Percentiles rank a stretch among this genome's conserved stretches.
These are phyloP conservation scores for Solea solea DNA, from an alignment of 2,113 vertebrate species.

Conservation along the genomic window DNA sequence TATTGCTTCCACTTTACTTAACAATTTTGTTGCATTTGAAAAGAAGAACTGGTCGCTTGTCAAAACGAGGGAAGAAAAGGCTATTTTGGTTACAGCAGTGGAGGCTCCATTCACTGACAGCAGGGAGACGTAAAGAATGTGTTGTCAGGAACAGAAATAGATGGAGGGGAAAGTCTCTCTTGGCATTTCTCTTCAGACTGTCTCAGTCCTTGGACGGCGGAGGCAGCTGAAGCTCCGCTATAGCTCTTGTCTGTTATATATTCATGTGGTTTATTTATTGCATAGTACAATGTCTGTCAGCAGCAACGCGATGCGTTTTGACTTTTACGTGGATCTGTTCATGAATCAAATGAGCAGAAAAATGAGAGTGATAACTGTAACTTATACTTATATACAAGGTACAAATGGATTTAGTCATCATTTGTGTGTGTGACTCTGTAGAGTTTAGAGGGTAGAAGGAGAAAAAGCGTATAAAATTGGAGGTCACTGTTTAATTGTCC, in stretches of 20 bases:
- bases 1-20: slow-evolving; percentile 45
- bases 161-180: slow-evolving; percentile 57
- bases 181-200: slow-evolving; percentile 26
- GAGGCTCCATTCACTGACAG: slow-evolving; percentile 47
- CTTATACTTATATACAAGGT: too few species aligned
- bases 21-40: slow-evolving; percentile 52
- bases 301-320: background rate
- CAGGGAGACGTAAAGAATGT: slow-evolving; percentile 47
- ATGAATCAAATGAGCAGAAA: too few species aligned
- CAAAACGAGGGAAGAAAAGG: slow-evolving; percentile 33
- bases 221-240: slow-evolving; percentile 45
- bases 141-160: slow-evolving; percentile 59
- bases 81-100: slow-evolving; percentile 57
- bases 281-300: background rate
- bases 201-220: slow-evolving; percentile 9
- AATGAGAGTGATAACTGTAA: too few species aligned
- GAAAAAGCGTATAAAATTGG: slow-evolving; percentile 11
- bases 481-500: slow-evolving; percentile 44
- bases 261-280: background rate
- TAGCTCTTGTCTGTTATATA: slow-evolving; percentile 17
- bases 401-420: too few species aligned
- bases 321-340: too few species aligned
- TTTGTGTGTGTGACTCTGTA: background rate
- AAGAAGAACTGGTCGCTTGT: slow-evolving; percentile 51
- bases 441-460: background rate